These are phyloP conservation scores for Xenopus borealis DNA, from an alignment of 2,113 vertebrate species.

Conservation along the genomic window DNA sequence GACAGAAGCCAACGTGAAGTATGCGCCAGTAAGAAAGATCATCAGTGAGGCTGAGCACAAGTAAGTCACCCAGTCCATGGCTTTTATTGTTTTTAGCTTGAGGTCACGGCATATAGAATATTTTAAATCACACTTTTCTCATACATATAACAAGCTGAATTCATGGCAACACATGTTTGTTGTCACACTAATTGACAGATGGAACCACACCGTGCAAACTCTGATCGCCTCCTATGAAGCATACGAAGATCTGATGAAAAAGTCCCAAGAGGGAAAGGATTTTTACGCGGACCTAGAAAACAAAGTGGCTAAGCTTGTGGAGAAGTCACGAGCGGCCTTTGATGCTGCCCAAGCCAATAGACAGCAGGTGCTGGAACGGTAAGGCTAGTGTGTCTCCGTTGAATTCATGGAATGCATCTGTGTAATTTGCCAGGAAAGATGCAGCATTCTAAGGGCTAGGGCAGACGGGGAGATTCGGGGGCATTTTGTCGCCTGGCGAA, in stretches of 20 bases:
- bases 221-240: conserved; percentile 92
- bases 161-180: no score
- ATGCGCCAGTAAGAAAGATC: conserved; percentile 79
- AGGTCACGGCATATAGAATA: no score
- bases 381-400: not conserved
- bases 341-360: conserved; percentile 67
- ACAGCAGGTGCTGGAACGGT: conserved; percentile 81
- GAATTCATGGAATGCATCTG: not conserved
- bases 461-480: no score
- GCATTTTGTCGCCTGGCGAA: no score
- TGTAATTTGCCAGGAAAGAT: no score
- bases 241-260: conserved; percentile 97
- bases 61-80: conserved; percentile 61
- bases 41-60: conserved; percentile 86
- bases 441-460: no score
- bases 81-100: no score
- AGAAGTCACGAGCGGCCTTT: conserved; percentile 67
- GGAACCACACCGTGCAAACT: conserved; percentile 86
- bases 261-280: conserved; percentile 92
- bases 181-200: conserved; percentile 56
- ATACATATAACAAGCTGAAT: no score
- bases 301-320: conserved; percentile 82
- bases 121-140: no score
- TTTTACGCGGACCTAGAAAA: conserved; percentile 92
- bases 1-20: conserved; percentile 92